phyloP scores from a whole-genome alignment of 2,888 invertebrate genomes.

The Eristalis arbustorum region DNA sequence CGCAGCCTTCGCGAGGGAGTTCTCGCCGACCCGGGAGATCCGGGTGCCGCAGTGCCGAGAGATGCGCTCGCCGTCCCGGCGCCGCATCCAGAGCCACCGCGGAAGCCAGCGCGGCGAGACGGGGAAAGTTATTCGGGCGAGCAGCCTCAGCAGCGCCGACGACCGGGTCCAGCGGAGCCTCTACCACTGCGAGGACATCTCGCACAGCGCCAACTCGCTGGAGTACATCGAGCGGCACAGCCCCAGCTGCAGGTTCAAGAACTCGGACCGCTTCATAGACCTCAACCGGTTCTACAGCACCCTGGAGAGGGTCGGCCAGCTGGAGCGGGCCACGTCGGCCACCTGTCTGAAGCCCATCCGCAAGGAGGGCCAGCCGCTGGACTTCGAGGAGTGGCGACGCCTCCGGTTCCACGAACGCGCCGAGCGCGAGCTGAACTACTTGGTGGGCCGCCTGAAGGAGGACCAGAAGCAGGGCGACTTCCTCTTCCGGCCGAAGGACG shows the following conservation, averaged over 20 bases:
- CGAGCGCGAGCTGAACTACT: slow-evolving; percentile 88
- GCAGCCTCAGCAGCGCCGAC: slow-evolving; percentile 85
- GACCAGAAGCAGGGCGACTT: slow-evolving; percentile 92
- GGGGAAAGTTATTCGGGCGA: slow-evolving; percentile 82
- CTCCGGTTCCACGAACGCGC: slow-evolving; percentile 89
- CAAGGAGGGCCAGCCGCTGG: slow-evolving; percentile 90
- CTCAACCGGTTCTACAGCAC: slow-evolving; percentile 92
- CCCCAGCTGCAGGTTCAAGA: slow-evolving; percentile 80
- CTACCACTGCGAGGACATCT: slow-evolving; percentile 77
- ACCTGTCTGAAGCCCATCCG: slow-evolving; percentile 86
- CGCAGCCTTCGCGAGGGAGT: slow-evolving; percentile 71
- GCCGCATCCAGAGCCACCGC: slow-evolving; percentile 82
- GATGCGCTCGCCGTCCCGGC: slow-evolving; percentile 84
- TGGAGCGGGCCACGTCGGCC: slow-evolving; percentile 88
- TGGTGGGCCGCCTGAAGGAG: slow-evolving; percentile 88
- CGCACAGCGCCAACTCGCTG: slow-evolving; percentile 80
- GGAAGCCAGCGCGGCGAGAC: slow-evolving; percentile 73
- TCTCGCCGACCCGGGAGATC: slow-evolving; percentile 78
- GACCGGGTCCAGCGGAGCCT: slow-evolving; percentile 75
- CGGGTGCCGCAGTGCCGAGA: slow-evolving; percentile 80
- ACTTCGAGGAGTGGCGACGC: slow-evolving; percentile 93
- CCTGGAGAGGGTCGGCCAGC: slow-evolving; percentile 90
- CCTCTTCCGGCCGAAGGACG: slow-evolving; percentile 88
- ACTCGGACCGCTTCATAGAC: slow-evolving; percentile 91
- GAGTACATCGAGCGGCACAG: slow-evolving; percentile 80